These are phyloP conservation scores for Gymnobelideus leadbeateri DNA, from an alignment of 2,113 vertebrate genomes.

Conservation along the genomic window DNA sequence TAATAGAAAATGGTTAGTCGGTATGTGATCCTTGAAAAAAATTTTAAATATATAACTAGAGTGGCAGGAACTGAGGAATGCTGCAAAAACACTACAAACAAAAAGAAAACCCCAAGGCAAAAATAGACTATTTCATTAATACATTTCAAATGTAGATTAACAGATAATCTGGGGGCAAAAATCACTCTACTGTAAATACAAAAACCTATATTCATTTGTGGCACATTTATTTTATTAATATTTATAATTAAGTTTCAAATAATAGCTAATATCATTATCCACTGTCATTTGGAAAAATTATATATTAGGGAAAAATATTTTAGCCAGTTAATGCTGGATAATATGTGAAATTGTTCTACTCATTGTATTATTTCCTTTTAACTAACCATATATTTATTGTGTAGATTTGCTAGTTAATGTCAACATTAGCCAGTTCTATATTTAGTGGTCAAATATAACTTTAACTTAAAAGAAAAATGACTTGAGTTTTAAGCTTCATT, in stretches of 20 bases:
- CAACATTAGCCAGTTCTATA: neutral
- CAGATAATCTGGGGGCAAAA: neutral
- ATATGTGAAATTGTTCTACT: neutral
- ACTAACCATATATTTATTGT: neutral
- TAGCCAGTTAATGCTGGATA: neutral
- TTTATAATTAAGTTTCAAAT: neutral
- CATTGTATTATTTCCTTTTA: neutral
- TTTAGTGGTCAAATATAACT: neutral
- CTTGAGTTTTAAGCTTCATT: neutral
- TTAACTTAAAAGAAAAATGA: neutral
- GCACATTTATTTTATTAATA: conserved; percentile 25
- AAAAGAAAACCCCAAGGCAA: neutral
- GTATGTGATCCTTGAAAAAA: conserved; percentile 1
- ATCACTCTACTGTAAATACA: conserved; percentile 13
- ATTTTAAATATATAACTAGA: conserved; percentile 6
- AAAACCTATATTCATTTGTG: conserved; percentile 32
- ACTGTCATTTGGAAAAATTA: conserved; percentile 2
- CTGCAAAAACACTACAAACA: conserved; percentile 15
- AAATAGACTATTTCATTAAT: neutral
- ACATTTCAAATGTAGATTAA: neutral
- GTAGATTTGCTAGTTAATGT: neutral
- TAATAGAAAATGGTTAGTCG: neutral
- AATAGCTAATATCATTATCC: neutral
- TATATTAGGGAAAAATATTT: neutral
- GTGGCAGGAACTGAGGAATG: neutral